Evolutionary conservation across 2,888 invertebrate genomes (phyloP).

Genomic region (Orthosia gracilis): DNA sequence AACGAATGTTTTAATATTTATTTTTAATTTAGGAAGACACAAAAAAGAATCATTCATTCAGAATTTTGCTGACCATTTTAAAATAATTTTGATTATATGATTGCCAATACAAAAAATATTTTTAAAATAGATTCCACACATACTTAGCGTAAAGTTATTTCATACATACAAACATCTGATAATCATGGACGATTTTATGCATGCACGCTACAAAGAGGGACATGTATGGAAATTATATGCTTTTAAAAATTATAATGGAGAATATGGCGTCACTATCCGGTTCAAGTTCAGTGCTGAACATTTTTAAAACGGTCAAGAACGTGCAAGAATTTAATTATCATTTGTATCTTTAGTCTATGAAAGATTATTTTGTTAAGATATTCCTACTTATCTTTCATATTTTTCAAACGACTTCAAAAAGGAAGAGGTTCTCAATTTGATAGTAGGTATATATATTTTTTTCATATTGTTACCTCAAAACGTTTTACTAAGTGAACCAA

Average conservation of each 20-base stretch:
- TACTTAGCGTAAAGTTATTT: conserved; percentile 1
- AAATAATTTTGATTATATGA: too few species aligned
- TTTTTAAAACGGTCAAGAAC: conserved; percentile 35
- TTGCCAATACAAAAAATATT: conserved; percentile 3
- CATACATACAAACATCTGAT: conserved; percentile 18
- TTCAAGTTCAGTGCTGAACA: conserved; percentile 35
- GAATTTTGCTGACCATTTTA: background rate
- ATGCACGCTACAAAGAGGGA: conserved; percentile 41
- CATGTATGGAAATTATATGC: conserved; percentile 42
- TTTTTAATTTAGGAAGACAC: too few species aligned
- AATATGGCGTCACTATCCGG: conserved; percentile 51
- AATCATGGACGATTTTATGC: conserved; percentile 48
- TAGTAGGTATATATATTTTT: too few species aligned
- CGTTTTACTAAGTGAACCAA: too few species aligned
- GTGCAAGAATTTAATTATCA: conserved; percentile 7
- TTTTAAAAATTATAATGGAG: conserved; percentile 60
- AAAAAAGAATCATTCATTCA: background rate
- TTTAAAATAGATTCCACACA: conserved; percentile 26
- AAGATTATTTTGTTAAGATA: background rate
- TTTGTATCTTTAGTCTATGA: background rate
- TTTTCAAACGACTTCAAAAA: too few species aligned
- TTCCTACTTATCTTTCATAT: too few species aligned
- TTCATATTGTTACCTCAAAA: too few species aligned
- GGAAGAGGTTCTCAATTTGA: too few species aligned
- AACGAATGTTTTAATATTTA: too few species aligned